phyloP scores from a whole-genome alignment of 2,888 invertebrate species.

The Diarsia brunnea region DNA sequence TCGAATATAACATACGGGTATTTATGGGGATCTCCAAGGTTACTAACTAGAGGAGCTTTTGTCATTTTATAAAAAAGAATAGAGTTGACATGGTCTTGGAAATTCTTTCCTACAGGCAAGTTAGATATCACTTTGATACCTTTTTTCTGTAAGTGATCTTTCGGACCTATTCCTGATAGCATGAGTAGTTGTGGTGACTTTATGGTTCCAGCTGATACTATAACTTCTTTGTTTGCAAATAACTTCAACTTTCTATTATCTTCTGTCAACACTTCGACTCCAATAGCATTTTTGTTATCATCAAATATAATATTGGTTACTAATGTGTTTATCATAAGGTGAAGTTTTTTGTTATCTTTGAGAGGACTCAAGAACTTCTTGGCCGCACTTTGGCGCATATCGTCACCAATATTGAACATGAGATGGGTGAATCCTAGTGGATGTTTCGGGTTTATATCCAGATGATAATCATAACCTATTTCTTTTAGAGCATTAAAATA shows the following conservation, averaged over 20 bases:
- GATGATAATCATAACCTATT: constrained; percentile 77
- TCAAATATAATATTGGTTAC: constrained; percentile 89
- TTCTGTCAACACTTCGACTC: constrained; percentile 78
- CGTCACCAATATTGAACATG: constrained; percentile 82
- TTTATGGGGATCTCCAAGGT: constrained; percentile 25
- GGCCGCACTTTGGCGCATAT: constrained; percentile 85
- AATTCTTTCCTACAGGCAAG: constrained; percentile 84
- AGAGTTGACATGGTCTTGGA: constrained; percentile 84
- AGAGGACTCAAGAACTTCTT: constrained; percentile 83
- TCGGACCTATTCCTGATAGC: constrained; percentile 87
- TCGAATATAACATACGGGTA: constrained; percentile 28
- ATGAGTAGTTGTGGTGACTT: constrained; percentile 86
- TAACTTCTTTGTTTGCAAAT: constrained; percentile 83
- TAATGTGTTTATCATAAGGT: constrained; percentile 82
- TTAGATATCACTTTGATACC: constrained; percentile 79
- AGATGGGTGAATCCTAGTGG: constrained; percentile 83
- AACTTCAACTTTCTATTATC: constrained; percentile 69
- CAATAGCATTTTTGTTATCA: constrained; percentile 79
- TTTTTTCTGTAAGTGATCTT: constrained; percentile 73
- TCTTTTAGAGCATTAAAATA: constrained; percentile 80
- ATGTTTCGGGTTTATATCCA: constrained; percentile 44
- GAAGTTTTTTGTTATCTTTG: constrained; percentile 73
- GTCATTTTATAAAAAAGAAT: constrained; percentile 67
- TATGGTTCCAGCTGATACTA: constrained; percentile 85
- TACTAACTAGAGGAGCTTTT: constrained; percentile 10